Conservation (phyloP, 2,113 vertebrate genomes). For the Sebastes fasciatus region DNA sequence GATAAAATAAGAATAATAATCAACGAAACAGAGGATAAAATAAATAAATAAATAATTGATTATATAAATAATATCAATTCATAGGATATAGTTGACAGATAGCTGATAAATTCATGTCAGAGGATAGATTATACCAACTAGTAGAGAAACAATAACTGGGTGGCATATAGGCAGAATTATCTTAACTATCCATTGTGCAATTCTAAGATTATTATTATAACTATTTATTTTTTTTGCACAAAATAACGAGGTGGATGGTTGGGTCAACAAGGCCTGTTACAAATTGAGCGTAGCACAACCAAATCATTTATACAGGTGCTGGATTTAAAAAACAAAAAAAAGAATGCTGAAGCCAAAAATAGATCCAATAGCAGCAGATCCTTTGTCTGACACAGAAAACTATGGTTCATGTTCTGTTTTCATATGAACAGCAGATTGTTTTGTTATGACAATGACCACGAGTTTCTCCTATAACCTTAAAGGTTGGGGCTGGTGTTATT, state of each 20-base stretch:
- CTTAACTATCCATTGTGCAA: too few relatives aligned
- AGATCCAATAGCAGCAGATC: not conserved
- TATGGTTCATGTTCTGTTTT: not conserved
- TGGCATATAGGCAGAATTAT: too few relatives aligned
- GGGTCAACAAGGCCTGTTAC: not conserved
- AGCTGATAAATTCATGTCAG: too few relatives aligned
- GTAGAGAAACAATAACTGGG: too few relatives aligned
- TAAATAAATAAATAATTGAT: too few relatives aligned
- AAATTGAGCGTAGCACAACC: not conserved
- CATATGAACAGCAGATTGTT: not conserved
- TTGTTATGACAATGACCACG: not conserved
- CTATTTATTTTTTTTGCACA: not conserved
- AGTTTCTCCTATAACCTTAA: not conserved
- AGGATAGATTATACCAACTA: too few relatives aligned
- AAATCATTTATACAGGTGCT: not conserved
- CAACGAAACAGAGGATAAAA: too few relatives aligned
- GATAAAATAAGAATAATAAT: too few relatives aligned
- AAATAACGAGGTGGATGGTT: not conserved
- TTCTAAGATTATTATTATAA: too few relatives aligned
- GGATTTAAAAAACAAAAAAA: not conserved
- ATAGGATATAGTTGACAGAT: too few relatives aligned
- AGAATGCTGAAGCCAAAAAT: not conserved
- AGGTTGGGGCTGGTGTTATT: not conserved
- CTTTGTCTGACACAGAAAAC: slow-evolving; percentile 1
- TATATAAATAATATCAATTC: too few relatives aligned